A percentile compares a stretch with the other conserved stretches of the same genome.
phyloP scores from a whole-genome alignment of 1,140 invertebrate genomes.

The Cydia splendana region DNA sequence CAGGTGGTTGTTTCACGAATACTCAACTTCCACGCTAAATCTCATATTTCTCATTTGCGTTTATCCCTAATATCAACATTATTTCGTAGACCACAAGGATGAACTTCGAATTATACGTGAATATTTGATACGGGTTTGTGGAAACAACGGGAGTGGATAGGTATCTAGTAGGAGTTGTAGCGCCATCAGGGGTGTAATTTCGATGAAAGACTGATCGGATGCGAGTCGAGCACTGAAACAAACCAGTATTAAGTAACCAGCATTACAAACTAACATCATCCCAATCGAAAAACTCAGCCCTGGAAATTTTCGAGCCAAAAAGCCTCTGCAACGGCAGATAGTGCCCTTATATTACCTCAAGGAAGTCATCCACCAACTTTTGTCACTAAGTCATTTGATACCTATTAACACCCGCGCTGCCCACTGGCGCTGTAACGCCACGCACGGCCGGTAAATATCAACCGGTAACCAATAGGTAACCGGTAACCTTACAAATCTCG shows the following conservation, averaged over 20 bases:
- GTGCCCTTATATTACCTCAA: no score
- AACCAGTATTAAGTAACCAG: not conserved
- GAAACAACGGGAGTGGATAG: not conserved
- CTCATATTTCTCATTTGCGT: not conserved
- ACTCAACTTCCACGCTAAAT: conserved; percentile 16
- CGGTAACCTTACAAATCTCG: not conserved
- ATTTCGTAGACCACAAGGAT: not conserved
- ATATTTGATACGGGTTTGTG: conserved; percentile 2
- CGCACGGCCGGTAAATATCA: no score
- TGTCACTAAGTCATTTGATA: no score
- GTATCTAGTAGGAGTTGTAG: conserved; percentile 11
- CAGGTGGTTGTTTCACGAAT: conserved; percentile 38
- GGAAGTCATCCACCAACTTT: no score
- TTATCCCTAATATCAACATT: not conserved
- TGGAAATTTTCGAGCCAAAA: no score
- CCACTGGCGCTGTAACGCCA: no score
- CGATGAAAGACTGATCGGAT: not conserved
- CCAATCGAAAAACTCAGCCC: no score
- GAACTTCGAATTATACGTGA: not conserved
- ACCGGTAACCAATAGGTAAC: no score
- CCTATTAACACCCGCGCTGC: no score
- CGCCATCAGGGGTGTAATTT: not conserved
- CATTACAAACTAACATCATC: not conserved
- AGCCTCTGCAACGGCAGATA: no score
- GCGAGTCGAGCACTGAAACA: not conserved